Conservation (phyloP, 2,797 vertebrate genomes). For the Paratrypauchen microcephalus region DNA sequence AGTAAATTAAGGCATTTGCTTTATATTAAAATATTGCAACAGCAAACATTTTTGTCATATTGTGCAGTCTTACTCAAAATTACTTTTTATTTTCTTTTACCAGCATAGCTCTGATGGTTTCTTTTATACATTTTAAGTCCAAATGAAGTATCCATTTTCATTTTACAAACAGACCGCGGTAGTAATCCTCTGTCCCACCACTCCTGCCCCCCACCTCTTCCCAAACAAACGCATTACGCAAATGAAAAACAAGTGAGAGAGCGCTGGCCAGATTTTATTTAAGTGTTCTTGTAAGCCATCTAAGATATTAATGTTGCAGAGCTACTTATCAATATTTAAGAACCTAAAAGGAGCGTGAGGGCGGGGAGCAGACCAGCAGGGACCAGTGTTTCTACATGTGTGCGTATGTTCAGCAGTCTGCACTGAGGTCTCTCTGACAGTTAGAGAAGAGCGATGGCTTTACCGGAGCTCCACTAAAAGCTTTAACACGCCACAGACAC, state of each 20-base stretch:
- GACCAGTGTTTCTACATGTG: constrained; percentile 43
- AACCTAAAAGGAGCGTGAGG: constrained; percentile 87
- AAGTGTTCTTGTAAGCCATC: constrained; percentile 99
- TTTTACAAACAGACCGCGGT: constrained; percentile 36
- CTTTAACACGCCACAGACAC: constrained; percentile 49
- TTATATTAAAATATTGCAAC: too few species aligned
- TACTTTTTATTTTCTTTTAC: neutral
- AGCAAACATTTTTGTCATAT: too few species aligned
- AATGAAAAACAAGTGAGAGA: constrained; percentile 84
- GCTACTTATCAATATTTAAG: constrained; percentile 99
- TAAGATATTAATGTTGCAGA: constrained; percentile 99
- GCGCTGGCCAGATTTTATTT: constrained; percentile 85
- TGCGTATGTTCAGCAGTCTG: constrained; percentile 25
- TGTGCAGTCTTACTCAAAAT: too few species aligned
- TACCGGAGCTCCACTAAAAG: constrained; percentile 65
- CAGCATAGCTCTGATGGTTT: neutral
- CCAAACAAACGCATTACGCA: constrained; percentile 92
- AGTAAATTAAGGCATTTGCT: too few species aligned
- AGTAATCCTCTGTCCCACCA: constrained; percentile 49
- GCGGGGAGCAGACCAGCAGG: constrained; percentile 52
- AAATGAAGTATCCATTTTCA: constrained; percentile 49
- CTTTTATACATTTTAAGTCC: constrained; percentile 6
- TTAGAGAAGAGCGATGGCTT: constrained; percentile 63
- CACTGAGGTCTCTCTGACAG: constrained; percentile 64
- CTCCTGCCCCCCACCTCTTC: constrained; percentile 46